Percentiles rank a stretch among this genome's conserved stretches.
phyloP scores from a whole-genome alignment of 1,140 invertebrate genomes.

The Drosophila persimilis region DNA sequence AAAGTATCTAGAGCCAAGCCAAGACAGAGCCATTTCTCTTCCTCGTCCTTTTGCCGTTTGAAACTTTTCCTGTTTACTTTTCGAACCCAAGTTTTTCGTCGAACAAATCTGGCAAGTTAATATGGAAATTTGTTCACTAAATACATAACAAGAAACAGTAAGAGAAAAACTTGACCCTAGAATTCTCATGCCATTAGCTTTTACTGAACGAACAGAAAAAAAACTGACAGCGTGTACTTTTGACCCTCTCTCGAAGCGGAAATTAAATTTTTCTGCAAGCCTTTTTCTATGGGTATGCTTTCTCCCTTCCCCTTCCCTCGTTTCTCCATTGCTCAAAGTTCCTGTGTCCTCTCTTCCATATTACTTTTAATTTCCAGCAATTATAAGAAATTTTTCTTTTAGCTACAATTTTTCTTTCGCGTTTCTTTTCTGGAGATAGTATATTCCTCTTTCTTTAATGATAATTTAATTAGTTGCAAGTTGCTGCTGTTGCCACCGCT shows the following conservation, averaged over 20 bases:
- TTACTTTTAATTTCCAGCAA: constrained; percentile 62
- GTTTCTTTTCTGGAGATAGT: not conserved
- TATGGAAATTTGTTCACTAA: constrained; percentile 16
- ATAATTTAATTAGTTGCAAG: constrained; percentile 77
- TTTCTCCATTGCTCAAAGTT: constrained; percentile 15
- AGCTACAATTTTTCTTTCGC: constrained; percentile 3
- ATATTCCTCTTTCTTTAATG: constrained; percentile 42
- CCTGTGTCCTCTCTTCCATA: constrained; percentile 21
- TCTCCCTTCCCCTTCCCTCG: not conserved
- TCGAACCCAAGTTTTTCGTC: not conserved
- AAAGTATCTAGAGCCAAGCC: too few species aligned
- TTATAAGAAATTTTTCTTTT: constrained; percentile 61
- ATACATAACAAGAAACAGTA: constrained; percentile 9
- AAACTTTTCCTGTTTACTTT: not conserved
- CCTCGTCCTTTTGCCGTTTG: too few species aligned
- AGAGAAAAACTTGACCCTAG: constrained; percentile 12
- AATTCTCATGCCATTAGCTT: constrained; percentile 25
- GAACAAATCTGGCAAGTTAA: constrained; percentile 7
- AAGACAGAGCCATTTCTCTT: too few species aligned
- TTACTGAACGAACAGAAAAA: constrained; percentile 7
- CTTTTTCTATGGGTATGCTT: constrained; percentile 16
- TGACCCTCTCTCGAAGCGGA: constrained; percentile 36
- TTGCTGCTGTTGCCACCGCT: constrained; percentile 31
- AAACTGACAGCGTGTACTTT: constrained; percentile 9
- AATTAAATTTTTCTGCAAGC: constrained; percentile 65